Conservation (phyloP, 2,113 vertebrate genomes). For the Notiomystis cincta region DNA sequence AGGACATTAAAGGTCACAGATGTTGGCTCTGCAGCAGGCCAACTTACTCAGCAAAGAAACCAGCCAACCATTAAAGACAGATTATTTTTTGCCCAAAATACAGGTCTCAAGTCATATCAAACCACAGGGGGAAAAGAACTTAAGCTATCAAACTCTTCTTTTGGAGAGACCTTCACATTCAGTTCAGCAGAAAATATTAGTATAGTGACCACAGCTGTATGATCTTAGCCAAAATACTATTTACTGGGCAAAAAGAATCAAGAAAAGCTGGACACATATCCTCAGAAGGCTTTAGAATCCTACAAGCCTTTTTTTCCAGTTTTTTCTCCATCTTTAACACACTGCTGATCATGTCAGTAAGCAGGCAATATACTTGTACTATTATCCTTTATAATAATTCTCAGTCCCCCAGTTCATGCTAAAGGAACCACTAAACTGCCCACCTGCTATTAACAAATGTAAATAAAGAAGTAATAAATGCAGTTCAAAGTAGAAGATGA, state of each 20-base stretch:
- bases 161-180: not conserved
- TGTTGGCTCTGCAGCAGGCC: constrained; percentile 41
- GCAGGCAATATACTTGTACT: not conserved
- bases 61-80: constrained; percentile 7
- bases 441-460: not conserved
- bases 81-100: not conserved
- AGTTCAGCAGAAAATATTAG: not conserved
- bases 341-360: not conserved
- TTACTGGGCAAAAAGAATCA: not conserved
- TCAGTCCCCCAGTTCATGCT: not conserved
- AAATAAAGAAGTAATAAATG: not conserved
- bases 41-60: constrained; percentile 28
- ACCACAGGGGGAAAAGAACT: not conserved
- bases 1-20: constrained; percentile 50
- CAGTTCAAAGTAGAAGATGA: not conserved
- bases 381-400: not conserved
- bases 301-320: not conserved
- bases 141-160: not conserved
- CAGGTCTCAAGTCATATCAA: not conserved
- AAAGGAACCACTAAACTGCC: not conserved
- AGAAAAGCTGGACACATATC: not conserved
- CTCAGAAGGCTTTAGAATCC: not conserved
- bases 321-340: not conserved
- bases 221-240: not conserved
- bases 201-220: not conserved